Conservation (phyloP, 2,797 vertebrate genomes). For the Cygnus olor region DNA sequence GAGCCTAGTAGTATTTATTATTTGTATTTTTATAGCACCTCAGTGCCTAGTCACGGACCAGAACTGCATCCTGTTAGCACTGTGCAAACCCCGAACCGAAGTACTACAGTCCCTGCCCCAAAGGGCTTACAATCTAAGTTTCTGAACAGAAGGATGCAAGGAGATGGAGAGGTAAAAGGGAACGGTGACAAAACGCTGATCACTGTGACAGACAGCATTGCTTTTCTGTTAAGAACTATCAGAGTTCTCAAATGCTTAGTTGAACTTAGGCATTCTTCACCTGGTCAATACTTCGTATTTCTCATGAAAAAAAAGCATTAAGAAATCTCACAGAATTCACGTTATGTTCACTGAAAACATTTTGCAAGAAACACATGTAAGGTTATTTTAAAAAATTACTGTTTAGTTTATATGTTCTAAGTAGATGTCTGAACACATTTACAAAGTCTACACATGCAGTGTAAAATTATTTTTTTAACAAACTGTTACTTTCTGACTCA, state of each 20-base stretch:
- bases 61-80: slow-evolving; percentile 23
- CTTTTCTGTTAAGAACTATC: background rate
- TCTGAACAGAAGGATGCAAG: background rate
- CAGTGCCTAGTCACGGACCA: slow-evolving; percentile 28
- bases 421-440: background rate
- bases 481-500: background rate
- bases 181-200: background rate
- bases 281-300: background rate
- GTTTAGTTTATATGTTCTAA: slow-evolving; percentile 2
- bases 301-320: background rate
- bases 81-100: slow-evolving; percentile 36
- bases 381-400: background rate
- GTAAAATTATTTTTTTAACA: background rate
- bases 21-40: slow-evolving; percentile 53
- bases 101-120: slow-evolving; percentile 7
- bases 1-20: slow-evolving; percentile 62
- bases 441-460: slow-evolving; percentile 5
- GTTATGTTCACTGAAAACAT: slow-evolving; percentile 7
- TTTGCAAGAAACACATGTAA: slow-evolving; percentile 25
- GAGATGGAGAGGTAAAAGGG: background rate
- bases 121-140: slow-evolving; percentile 51
- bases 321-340: background rate
- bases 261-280: background rate
- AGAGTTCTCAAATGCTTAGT: background rate
- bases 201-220: fast-evolving